phyloP scores from a whole-genome alignment of 2,888 invertebrate genomes.

The Eugnorisma glareosa region DNA sequence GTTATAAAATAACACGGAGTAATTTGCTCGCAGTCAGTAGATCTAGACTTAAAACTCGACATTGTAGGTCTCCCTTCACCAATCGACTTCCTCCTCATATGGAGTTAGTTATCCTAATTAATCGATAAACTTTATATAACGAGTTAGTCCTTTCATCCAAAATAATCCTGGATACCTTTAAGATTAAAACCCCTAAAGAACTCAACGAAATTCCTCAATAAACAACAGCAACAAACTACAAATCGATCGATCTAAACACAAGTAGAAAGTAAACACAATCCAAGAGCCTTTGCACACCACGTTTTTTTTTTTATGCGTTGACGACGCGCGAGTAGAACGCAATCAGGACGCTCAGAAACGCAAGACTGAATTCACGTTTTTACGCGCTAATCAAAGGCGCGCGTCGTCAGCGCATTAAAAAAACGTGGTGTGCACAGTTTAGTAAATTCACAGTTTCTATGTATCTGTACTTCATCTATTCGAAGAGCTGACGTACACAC shows the following conservation, averaged over 20 bases:
- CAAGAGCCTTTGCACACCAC: too few relatives aligned
- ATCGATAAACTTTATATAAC: background rate
- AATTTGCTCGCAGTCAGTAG: background rate
- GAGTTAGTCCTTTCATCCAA: background rate
- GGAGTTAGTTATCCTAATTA: background rate
- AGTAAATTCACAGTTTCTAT: constrained; percentile 18
- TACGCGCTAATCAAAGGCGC: too few relatives aligned
- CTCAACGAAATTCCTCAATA: background rate
- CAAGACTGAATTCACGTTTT: too few relatives aligned
- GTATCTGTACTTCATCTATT: constrained; percentile 42
- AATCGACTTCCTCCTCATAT: background rate
- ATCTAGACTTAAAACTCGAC: background rate
- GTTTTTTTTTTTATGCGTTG: too few relatives aligned
- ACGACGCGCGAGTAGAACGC: too few relatives aligned
- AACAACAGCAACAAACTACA: background rate
- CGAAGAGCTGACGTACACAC: constrained; percentile 25
- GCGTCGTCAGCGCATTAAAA: too few relatives aligned
- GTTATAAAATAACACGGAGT: background rate
- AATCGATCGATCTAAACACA: constrained; percentile 1
- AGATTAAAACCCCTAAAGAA: background rate
- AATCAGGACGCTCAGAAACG: too few relatives aligned
- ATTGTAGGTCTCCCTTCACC: background rate
- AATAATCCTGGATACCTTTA: background rate
- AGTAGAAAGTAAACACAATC: background rate
- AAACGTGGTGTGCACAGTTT: too few relatives aligned